Conservation (phyloP, 2,113 vertebrate genomes). For the Plectropomus leopardus region DNA sequence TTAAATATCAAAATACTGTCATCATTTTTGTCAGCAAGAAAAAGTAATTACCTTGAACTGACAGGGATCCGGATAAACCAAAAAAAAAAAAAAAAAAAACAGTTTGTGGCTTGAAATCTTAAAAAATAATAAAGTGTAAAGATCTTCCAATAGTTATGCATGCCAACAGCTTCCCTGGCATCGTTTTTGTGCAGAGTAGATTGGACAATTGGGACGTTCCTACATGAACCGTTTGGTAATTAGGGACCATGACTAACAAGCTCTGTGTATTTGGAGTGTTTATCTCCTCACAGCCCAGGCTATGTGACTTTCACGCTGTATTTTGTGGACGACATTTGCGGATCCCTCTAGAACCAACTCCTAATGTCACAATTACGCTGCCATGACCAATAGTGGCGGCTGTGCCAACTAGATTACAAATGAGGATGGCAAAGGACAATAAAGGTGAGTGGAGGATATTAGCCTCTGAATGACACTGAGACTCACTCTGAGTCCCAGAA, state of each 20-base stretch:
- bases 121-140: conserved; percentile 15
- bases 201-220: conserved; percentile 62
- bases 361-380: conserved; percentile 72
- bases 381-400: conserved; percentile 67
- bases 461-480: conserved; percentile 50
- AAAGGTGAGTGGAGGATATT: conserved; percentile 66
- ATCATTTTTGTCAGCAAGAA: not conserved
- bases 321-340: conserved; percentile 66
- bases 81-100: not conserved
- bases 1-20: conserved; percentile 28
- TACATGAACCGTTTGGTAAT: conserved; percentile 66
- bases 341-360: conserved; percentile 67
- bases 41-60: conserved; percentile 36
- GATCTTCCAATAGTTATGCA: conserved; percentile 20
- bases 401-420: conserved; percentile 73
- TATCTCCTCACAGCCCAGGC: conserved; percentile 50
- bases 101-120: not conserved
- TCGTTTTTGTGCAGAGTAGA: conserved; percentile 41
- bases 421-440: conserved; percentile 68
- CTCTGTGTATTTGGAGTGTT: conserved; percentile 68
- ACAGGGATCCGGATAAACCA: conserved; percentile 16
- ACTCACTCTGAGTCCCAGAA: conserved; percentile 25
- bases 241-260: conserved; percentile 75
- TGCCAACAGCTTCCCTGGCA: conserved; percentile 36
- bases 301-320: conserved; percentile 79